Conservation (phyloP, 2,888 invertebrate genomes). For the Drosophila colorata region DNA sequence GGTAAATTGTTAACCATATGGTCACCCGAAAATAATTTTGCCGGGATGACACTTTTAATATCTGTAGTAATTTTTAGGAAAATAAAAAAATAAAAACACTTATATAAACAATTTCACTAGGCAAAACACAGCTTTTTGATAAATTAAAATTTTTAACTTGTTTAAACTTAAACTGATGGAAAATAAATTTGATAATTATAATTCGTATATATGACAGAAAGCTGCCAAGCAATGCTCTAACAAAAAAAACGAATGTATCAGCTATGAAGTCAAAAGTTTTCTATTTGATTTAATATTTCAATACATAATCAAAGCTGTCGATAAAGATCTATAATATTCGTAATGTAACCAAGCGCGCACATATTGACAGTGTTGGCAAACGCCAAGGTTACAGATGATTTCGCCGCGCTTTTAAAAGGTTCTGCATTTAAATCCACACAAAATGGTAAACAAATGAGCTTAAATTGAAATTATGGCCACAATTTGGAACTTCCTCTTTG, state of each 20-base stretch:
- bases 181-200: too few relatives aligned
- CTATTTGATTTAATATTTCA: not conserved
- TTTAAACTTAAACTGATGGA: not conserved
- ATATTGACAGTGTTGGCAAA: slow-evolving; percentile 27
- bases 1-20: slow-evolving; percentile 10
- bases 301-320: slow-evolving; percentile 10
- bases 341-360: slow-evolving; percentile 5
- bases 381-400: slow-evolving; percentile 12
- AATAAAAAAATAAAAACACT: not conserved
- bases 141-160: too few relatives aligned
- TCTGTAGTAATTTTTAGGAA: not conserved
- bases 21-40: slow-evolving; percentile 24
- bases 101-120: not conserved
- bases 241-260: not conserved
- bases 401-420: slow-evolving; percentile 29
- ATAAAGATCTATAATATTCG: not conserved
- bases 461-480: not conserved
- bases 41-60: slow-evolving; percentile 13
- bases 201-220: not conserved
- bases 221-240: not conserved
- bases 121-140: not conserved
- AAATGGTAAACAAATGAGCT: slow-evolving; percentile 66
- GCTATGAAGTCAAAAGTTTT: not conserved
- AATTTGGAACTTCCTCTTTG: not conserved
- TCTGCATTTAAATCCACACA: slow-evolving; percentile 11